Evolutionary conservation across 2,113 vertebrate species (phyloP), one percentile per base, ranked within the genome.

Genomic region (Falcunculus frontatus): DNA sequence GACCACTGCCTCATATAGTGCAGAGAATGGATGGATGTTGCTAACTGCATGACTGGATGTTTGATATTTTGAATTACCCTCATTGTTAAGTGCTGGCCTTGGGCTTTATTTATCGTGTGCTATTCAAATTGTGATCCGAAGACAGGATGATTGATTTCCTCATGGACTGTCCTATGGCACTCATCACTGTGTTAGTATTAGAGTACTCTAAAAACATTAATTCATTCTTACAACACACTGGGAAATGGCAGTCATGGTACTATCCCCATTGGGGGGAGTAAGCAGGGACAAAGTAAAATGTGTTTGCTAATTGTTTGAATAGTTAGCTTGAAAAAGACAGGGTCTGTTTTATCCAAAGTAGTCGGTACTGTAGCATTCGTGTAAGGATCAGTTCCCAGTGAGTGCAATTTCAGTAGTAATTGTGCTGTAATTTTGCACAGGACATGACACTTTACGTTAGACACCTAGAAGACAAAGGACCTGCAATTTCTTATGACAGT

Each of bases 101-200:
- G 39, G 92, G 90, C 90, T 86, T 94, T 67, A 86, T 92, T 94
- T 97, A 77, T 93, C 92, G 72, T 93, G 76, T 39, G 12, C 85
- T 93, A 89, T 97, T 97, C 88, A 80, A 88, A 86, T 90, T 88
- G 67, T 63, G 65, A 82, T 87, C 81, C 47, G 96, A 94, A 79
- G 94, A 95, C 92, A 95, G 87, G 73, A 87, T 93, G 96, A 97
- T 95, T 85, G 44, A 97, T 95, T 93, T 91, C 84, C 53, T 95
- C 82, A 32, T 90, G 90, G 84, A 72, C 74, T 91, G 82, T 96
- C 85, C 96, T 94, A 33, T 95, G 94, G 80, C 63, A 92, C 95
- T 97, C 92, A 84, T 92, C 83, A 32, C 83, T 62, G 55, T 47
- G 50, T 92, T 95, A 95, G 74, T 60, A 53, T 83, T 69, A 85